phyloP scores from a whole-genome alignment of 1,140 invertebrate genomes.

The Harlomillsia oculata region DNA sequence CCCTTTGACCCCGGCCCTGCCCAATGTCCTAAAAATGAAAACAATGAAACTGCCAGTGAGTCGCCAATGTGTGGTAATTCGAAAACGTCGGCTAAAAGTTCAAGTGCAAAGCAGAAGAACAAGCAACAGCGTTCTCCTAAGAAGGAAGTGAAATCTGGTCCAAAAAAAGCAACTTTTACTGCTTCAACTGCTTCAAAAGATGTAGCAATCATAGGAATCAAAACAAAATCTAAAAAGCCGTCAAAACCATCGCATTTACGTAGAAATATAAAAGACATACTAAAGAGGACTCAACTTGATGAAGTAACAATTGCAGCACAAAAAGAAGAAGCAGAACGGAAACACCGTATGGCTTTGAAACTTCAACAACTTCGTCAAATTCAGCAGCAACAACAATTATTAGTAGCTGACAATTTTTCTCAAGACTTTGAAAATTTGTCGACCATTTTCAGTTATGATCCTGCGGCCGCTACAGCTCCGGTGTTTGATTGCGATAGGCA shows the following conservation, averaged over 20 bases:
- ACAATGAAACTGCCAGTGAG: constrained; percentile 30
- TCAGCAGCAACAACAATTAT: constrained; percentile 50
- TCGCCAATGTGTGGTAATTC: no score
- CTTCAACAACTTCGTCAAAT: constrained; percentile 59
- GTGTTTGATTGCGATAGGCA: no score
- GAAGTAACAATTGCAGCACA: constrained; percentile 81
- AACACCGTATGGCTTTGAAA: constrained; percentile 38
- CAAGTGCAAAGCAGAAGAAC: constrained; percentile 41
- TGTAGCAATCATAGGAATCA: no score
- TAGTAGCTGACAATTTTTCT: neutral
- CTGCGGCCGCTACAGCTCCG: no score
- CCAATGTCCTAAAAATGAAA: constrained; percentile 24
- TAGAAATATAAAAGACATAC: constrained; percentile 79
- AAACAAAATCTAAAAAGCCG: constrained; percentile 41
- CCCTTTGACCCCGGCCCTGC: no score
- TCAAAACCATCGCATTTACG: constrained; percentile 54
- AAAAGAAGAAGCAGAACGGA: constrained; percentile 77
- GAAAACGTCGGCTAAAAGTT: neutral
- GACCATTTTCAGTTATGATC: neutral
- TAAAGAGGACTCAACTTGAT: constrained; percentile 83
- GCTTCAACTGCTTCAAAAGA: no score
- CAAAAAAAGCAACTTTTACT: no score
- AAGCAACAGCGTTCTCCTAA: no score
- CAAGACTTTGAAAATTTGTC: neutral
- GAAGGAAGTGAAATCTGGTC: no score